Conservation (phyloP, 2,888 invertebrate species). For the Steinernema hermaphroditum region DNA sequence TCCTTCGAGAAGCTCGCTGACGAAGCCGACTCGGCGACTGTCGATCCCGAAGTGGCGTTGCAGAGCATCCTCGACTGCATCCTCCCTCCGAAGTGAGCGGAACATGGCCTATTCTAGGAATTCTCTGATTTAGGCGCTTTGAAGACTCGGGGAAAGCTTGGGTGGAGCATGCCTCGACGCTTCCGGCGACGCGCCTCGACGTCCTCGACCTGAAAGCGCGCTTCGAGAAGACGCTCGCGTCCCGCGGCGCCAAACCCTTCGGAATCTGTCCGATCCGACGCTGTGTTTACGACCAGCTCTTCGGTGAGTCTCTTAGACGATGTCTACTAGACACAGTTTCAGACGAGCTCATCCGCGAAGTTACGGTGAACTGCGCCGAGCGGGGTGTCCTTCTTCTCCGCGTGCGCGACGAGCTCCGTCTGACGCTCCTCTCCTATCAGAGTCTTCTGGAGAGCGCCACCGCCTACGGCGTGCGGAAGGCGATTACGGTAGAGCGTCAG, state of each 20-base stretch:
- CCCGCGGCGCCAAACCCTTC: constrained; percentile 77
- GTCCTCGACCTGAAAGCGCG: constrained; percentile 94
- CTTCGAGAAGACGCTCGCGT: constrained; percentile 84
- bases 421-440: constrained; percentile 95
- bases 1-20: not conserved
- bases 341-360: constrained; percentile 86
- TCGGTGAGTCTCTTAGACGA: too few relatives aligned
- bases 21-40: constrained; percentile 28
- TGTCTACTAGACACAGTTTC: constrained; percentile 40
- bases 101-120: too few relatives aligned
- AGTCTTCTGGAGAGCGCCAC: constrained; percentile 94
- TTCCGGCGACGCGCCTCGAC: constrained; percentile 91
- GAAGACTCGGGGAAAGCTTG: constrained; percentile 66
- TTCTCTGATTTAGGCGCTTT: constrained; percentile 31
- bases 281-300: constrained; percentile 58
- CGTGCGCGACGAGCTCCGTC: constrained; percentile 90
- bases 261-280: constrained; percentile 61
- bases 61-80: constrained; percentile 61
- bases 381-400: constrained; percentile 86
- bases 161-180: constrained; percentile 82
- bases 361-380: constrained; percentile 95
- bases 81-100: constrained; percentile 51
- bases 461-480: constrained; percentile 93
- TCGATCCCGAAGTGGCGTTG: constrained; percentile 59
- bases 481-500: constrained; percentile 83